These are phyloP conservation scores for Blastomussa wellsi DNA, from an alignment of 92 coral and sea anemone species.

Conservation along the genomic window DNA sequence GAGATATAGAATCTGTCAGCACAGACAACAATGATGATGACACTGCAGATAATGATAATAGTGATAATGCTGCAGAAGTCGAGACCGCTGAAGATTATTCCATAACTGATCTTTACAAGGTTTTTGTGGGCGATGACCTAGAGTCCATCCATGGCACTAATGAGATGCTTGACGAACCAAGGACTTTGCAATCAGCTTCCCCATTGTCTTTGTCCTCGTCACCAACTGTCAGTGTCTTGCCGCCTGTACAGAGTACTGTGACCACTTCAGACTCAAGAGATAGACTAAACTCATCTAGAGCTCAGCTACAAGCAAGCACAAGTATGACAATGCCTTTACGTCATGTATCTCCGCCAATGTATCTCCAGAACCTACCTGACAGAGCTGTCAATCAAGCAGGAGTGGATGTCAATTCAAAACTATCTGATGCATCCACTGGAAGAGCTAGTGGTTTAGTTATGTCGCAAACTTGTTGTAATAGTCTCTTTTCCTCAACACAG, in stretches of 20 bases:
- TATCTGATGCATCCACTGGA: background rate
- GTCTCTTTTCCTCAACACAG: background rate
- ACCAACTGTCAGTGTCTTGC: background rate
- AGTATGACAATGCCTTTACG: background rate
- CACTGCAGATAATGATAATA: too few species aligned
- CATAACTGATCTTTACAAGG: slow-evolving; percentile 38
- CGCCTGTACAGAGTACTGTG: background rate
- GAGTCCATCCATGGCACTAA: slow-evolving; percentile 36
- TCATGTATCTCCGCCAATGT: background rate
- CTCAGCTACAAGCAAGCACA: background rate
- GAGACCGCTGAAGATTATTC: slow-evolving; percentile 8
- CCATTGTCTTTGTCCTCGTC: background rate
- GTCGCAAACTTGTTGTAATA: background rate
- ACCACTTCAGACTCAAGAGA: background rate
- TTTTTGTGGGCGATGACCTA: slow-evolving; percentile 37
- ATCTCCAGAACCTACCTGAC: background rate
- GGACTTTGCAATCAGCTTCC: background rate
- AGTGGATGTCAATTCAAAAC: background rate
- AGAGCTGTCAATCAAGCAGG: background rate
- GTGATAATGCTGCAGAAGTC: slow-evolving; percentile 3
- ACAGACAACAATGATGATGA: slow-evolving; percentile 11
- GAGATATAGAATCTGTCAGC: background rate
- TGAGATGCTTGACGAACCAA: slow-evolving; percentile 22
- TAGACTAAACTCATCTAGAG: background rate
- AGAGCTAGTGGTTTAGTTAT: background rate